Conservation (phyloP, 2,797 vertebrate genomes). For the Cyclura pinguis region DNA sequence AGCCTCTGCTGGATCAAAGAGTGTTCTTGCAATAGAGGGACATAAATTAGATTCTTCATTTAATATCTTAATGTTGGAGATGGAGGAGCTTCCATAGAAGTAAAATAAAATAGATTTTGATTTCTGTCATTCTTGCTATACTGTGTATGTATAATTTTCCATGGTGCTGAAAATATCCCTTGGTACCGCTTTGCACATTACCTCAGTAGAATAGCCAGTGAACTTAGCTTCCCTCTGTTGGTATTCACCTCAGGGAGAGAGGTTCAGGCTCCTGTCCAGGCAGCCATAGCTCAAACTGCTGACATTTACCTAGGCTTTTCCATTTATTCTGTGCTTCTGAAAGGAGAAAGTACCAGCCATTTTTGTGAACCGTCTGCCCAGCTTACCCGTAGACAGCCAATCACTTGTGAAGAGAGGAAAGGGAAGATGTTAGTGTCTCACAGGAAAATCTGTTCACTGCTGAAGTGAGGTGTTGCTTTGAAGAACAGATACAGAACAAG, state of each 20-base stretch:
- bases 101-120: background rate
- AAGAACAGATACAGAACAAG: background rate
- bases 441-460: background rate
- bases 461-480: background rate
- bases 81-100: background rate
- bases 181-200: background rate
- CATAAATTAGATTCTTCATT: background rate
- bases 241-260: background rate
- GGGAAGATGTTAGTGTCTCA: background rate
- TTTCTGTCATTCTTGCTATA: background rate
- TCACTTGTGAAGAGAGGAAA: background rate
- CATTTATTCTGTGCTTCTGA: background rate
- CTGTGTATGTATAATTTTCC: background rate
- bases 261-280: too few relatives aligned
- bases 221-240: background rate
- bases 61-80: background rate
- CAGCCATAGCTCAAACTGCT: background rate
- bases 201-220: background rate
- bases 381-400: background rate
- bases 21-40: background rate
- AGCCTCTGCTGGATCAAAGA: background rate
- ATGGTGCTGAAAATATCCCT: background rate
- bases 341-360: background rate
- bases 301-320: background rate
- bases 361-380: background rate